Base-by-base conservation (phyloP, 2,113 vertebrate genomes). In the Leptosomus discolor region DNA sequence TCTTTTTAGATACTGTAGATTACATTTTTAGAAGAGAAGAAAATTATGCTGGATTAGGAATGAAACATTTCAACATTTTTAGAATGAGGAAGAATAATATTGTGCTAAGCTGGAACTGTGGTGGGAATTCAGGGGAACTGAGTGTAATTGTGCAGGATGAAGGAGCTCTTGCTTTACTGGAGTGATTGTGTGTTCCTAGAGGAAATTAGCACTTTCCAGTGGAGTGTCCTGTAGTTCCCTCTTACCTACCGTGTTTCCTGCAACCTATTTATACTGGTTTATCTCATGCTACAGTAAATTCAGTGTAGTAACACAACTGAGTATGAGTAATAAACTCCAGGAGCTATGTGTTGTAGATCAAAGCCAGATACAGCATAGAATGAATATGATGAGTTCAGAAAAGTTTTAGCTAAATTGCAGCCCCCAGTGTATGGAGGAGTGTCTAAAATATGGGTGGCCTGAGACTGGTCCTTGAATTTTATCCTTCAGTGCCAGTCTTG, bases 401-500 rank as follows among this genome's bases (percentile, higher is more conserved):
- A 76, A 94, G 61, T 88, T 88, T 30, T 32, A n/a, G 60, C 64
- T 78, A 74, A 91, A 60, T 60, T 70, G 88, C 96, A 96, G 93
- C 63, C 67, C 73, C 39, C 70, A 36, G 57, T 69, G 74, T 88
- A 90, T 70, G 68, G 68, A 95, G 56, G 54, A 87, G 60, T 81
- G 32, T 76, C 64, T 81, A 37, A 86, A 92, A 94, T 78, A 81
- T 22, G 63, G 54, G 54, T 75, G 85, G 65, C 70, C 46, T 79
- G 73, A 92, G 76, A 60, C 73, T 85, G 86, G 96, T 85, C 92
- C 90, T 92, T 90, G 83, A 91, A 51, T 90, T 83, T 92, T 84
- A 93, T 97, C 86, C 90, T 94, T 96, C 61, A 48, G 70, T 92
- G 74, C 67, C 77, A 90, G 0, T 85, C 80, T 75, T 75, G 81